Conservation (phyloP, 2,797 vertebrate genomes). For the Thripadectes ignobilis region DNA sequence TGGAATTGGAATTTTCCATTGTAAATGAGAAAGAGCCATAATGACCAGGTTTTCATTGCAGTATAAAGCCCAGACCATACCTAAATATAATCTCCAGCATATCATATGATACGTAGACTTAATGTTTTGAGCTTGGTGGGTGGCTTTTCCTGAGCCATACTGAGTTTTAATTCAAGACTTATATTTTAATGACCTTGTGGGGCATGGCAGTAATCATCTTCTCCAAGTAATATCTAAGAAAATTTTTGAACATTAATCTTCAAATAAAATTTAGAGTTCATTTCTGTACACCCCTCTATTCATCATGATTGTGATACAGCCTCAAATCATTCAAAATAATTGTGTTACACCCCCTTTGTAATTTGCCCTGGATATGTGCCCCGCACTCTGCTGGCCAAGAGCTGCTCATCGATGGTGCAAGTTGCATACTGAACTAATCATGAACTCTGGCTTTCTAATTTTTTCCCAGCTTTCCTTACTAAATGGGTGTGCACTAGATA, state of each 20-base stretch:
- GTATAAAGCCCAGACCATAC: not conserved
- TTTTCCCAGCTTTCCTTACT: not conserved
- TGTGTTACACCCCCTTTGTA: not conserved
- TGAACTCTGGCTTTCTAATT: not conserved
- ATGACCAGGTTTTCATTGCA: not conserved
- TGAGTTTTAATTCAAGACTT: not conserved
- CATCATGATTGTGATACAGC: not conserved
- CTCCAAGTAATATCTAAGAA: not conserved
- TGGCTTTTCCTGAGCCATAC: not conserved
- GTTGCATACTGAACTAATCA: accelerated
- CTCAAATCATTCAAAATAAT: not conserved
- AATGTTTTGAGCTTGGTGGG: not conserved
- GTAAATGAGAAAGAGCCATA: not conserved
- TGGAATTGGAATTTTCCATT: not conserved
- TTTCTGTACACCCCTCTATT: not conserved
- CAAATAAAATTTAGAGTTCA: not conserved
- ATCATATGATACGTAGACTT: not conserved
- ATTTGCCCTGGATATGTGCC: not conserved
- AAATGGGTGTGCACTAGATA: not conserved
- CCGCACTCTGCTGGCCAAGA: not conserved
- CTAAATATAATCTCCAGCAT: not conserved
- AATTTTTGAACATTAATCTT: not conserved
- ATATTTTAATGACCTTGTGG: not conserved
- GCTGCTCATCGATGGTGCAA: too few species aligned
- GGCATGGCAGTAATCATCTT: accelerated